A percentile compares a stretch with the other conserved stretches of the same genome.
phyloP scores from a whole-genome alignment of 1,140 invertebrate genomes.

The Phymastichus coffea region DNA sequence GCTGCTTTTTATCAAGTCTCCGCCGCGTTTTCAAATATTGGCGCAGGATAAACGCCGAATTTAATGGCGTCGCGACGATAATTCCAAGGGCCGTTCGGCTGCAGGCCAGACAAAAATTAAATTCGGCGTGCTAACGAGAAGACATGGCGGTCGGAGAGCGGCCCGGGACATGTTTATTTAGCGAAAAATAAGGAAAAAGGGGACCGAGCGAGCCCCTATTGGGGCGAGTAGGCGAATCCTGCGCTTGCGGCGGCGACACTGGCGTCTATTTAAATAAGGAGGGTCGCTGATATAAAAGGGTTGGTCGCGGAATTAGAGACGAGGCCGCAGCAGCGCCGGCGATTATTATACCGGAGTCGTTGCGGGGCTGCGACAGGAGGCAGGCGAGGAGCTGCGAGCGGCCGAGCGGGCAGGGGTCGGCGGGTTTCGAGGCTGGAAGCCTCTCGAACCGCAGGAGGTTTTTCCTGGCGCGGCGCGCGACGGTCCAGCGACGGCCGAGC shows the following conservation, averaged over 20 bases:
- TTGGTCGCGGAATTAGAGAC: constrained; percentile 45
- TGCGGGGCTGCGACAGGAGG: too few relatives aligned
- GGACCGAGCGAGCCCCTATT: constrained; percentile 19
- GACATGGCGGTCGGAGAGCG: too few relatives aligned
- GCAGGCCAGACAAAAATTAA: too few relatives aligned
- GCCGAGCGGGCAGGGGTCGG: constrained; percentile 10
- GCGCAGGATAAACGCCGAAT: too few relatives aligned
- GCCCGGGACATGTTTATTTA: constrained; percentile 28
- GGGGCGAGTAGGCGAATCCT: background rate
- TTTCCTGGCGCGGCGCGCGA: background rate
- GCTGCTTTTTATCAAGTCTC: too few relatives aligned
- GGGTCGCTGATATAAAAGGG: constrained; percentile 43
- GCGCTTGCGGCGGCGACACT: background rate
- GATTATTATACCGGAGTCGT: constrained; percentile 38
- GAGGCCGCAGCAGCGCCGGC: constrained; percentile 23
- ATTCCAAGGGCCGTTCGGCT: too few relatives aligned
- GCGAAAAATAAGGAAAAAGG: constrained; percentile 27
- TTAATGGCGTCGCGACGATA: too few relatives aligned
- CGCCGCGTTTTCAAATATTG: too few relatives aligned
- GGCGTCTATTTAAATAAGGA: constrained; percentile 42
- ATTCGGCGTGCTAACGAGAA: too few relatives aligned
- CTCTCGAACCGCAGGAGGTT: background rate
- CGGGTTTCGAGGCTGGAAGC: constrained; percentile 24
- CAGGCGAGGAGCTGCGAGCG: too few relatives aligned
- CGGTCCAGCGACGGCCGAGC: constrained; percentile 22